A percentile compares a stretch with the other conserved stretches of the same genome.
phyloP scores from a whole-genome alignment of 2,797 vertebrate species.

The Molossus molossus region DNA sequence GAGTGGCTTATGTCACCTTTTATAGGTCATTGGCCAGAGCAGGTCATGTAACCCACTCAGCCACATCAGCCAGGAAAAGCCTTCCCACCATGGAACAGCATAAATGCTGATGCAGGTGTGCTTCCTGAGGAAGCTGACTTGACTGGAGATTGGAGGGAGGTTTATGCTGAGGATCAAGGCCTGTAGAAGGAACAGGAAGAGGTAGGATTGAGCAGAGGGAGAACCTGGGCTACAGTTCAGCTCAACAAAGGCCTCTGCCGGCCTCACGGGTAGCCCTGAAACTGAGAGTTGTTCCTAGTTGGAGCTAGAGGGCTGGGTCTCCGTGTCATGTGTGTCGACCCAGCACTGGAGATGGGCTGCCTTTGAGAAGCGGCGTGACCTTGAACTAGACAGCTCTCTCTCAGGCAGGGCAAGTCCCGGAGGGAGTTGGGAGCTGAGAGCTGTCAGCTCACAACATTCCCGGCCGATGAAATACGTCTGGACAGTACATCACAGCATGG shows the following conservation, averaged over 20 bases:
- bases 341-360: background rate
- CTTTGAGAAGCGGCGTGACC: background rate
- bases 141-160: background rate
- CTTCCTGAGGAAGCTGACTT: background rate
- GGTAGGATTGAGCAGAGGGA: background rate
- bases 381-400: background rate
- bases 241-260: background rate
- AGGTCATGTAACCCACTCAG: background rate
- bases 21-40: background rate
- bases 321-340: background rate
- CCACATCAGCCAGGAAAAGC: background rate
- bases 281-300: background rate
- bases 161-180: background rate
- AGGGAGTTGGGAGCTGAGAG: background rate
- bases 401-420: background rate
- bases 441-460: background rate
- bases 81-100: rapidly evolving
- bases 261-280: background rate
- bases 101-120: background rate
- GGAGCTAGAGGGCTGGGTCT: background rate
- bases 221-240: background rate
- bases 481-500: background rate
- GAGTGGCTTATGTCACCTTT: background rate
- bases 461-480: background rate
- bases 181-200: background rate